These are phyloP conservation scores for Itoplectis maculator DNA, from an alignment of 2,888 invertebrate genomes.

Conservation along the genomic window DNA sequence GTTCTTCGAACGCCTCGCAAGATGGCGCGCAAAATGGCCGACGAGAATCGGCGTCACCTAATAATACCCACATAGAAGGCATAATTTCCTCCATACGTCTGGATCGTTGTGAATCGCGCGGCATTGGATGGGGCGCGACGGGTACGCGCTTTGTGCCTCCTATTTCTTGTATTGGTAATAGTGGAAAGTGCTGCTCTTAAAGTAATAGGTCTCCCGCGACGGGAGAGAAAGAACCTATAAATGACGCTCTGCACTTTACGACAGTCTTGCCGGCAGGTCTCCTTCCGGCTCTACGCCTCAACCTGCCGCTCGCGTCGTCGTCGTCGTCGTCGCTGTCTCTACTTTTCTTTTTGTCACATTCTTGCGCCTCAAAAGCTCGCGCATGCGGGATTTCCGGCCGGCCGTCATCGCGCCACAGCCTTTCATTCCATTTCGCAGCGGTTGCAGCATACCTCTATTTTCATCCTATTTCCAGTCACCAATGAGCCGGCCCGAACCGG, in stretches of 20 bases:
- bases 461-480: not conserved
- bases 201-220: conserved; percentile 75
- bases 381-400: conserved; percentile 4
- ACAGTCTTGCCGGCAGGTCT: conserved; percentile 39
- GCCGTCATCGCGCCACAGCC: conserved; percentile 7
- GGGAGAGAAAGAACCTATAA: conserved; percentile 73
- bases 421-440: not conserved
- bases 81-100: not conserved
- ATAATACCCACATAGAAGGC: not conserved
- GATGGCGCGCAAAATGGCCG: not conserved
- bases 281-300: conserved; percentile 36
- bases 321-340: conserved; percentile 44
- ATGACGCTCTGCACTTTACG: conserved; percentile 75
- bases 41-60: too few species aligned
- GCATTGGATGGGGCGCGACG: not conserved
- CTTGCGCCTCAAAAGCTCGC: conserved; percentile 1
- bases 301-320: conserved; percentile 32
- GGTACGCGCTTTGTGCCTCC: conserved; percentile 41
- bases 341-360: conserved; percentile 15
- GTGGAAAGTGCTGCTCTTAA: conserved; percentile 75
- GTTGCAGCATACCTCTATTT: not conserved
- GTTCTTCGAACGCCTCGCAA: not conserved
- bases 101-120: not conserved
- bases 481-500: not conserved
- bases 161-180: conserved; percentile 78